Evolutionary conservation across 2,113 vertebrate species (phyloP).

Genomic region (Pao palembangensis): DNA sequence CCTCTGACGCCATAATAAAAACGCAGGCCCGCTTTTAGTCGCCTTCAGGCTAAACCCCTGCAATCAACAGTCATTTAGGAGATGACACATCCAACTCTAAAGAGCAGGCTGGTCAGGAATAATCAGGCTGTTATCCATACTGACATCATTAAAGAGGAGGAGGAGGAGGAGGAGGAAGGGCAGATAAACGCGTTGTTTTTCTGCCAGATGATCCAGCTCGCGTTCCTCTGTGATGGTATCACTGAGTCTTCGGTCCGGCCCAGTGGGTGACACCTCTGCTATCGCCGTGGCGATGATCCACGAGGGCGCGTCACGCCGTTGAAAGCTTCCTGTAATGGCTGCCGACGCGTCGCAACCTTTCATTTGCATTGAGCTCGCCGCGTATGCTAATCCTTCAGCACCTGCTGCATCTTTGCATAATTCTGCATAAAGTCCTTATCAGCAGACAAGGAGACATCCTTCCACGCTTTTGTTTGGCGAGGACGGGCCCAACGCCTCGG

Average conservation of each 20-base stretch:
- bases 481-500: conserved; percentile 8
- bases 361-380: conserved; percentile 26
- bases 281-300: conserved; percentile 15
- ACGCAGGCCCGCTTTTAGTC: conserved; percentile 44
- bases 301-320: conserved; percentile 18
- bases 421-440: conserved; percentile 50
- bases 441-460: conserved; percentile 24
- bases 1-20: conserved; percentile 52
- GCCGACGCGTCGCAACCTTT: conserved; percentile 13
- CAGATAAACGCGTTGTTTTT: conserved; percentile 43
- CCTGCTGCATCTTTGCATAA: conserved; percentile 50
- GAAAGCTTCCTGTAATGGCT: conserved; percentile 36
- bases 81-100: conserved; percentile 41
- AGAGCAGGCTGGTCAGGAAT: conserved; percentile 42
- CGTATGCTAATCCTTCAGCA: conserved; percentile 37
- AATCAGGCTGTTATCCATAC: conserved; percentile 53
- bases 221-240: conserved; percentile 24
- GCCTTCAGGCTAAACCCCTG: conserved; percentile 47
- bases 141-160: conserved; percentile 44
- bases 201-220: conserved; percentile 16
- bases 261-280: not conserved
- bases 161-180: conserved; percentile 6
- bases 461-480: conserved; percentile 33
- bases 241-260: conserved; percentile 21
- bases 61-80: conserved; percentile 66